Evolutionary conservation across 2,797 vertebrate genomes (phyloP), one percentile per base, ranked within the genome.

Genomic region (Myotis daubentonii): DNA sequence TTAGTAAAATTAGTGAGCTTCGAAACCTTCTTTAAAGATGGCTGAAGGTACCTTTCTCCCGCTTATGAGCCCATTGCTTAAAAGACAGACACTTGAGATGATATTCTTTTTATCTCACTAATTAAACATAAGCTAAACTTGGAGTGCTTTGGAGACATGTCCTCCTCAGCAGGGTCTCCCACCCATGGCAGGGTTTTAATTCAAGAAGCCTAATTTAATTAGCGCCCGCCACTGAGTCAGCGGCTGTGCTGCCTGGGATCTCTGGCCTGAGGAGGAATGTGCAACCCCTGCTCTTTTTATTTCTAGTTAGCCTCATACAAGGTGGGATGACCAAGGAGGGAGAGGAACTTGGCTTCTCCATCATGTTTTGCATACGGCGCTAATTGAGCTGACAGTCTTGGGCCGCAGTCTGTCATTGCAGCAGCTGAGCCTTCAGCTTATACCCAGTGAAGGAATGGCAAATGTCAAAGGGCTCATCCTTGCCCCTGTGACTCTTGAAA

Each of bases 171-270:
- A 66, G 87, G 87, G 72, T 62, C 78, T 88, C 47, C 80, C 57
- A 89, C 79, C 78, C 4, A 0, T 80, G 82, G 93, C 55, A 78
- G 82, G 6, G 44, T 84, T 96, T 96, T 94, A 81, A 96, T 76
- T 93, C 93, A 55, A 71, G 90, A 75, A 84, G 51, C 68, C 82
- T 96, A 96, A 96, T 97, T 96, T 91, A 97, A 97, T 97, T 96
- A 96, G 96, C 16, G 57, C 33, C 91, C 92, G 86, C 85, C 82
- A 78, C 66, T 81, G 41, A 65, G 89, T 87, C 6, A 0, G 74
- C 28, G 9, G 53, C 71, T 70, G 53, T 44, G 66, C 57, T 3
- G 12, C 94, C 80, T 94, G 85, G 86, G 62, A 85, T 95, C 88
- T 91, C 68, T 87, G 83, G 93, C 86, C 84, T 25, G 20, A 79